Conservation (phyloP, 2,797 vertebrate species). For the Limosa lapponica region DNA sequence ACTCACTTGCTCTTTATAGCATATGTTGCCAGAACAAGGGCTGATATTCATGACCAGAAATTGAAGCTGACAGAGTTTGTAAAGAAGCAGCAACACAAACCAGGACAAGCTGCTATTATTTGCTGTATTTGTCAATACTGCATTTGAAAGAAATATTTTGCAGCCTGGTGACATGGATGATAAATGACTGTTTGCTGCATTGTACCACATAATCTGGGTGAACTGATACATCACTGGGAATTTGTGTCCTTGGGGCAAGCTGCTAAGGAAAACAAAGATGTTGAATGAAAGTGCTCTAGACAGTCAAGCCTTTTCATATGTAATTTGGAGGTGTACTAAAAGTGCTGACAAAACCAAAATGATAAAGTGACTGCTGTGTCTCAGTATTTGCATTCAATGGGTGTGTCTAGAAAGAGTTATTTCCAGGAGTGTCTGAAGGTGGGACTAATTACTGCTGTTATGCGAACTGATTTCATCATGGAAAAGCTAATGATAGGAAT, state of each 20-base stretch:
- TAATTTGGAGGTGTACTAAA: conserved; percentile 7
- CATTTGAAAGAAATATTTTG: conserved; percentile 7
- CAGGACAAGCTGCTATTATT: background rate
- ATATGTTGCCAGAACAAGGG: background rate
- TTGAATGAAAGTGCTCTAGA: conserved; percentile 11
- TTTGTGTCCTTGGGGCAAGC: conserved; percentile 27
- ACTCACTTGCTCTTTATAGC: background rate
- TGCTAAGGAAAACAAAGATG: conserved; percentile 23
- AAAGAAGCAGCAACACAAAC: background rate
- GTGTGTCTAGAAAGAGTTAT: conserved; percentile 8
- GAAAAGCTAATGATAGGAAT: conserved; percentile 27
- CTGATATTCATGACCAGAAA: conserved; percentile 29
- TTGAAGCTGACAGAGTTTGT: conserved; percentile 15
- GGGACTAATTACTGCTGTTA: conserved; percentile 32
- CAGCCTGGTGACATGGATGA: background rate
- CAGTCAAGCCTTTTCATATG: background rate
- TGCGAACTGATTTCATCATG: conserved; percentile 8
- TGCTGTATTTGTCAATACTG: conserved; percentile 6
- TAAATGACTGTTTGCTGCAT: conserved; percentile 22
- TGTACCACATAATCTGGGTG: background rate
- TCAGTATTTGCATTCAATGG: background rate
- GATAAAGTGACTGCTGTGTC: background rate
- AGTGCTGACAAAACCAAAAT: conserved; percentile 21
- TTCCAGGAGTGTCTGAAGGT: conserved; percentile 23
- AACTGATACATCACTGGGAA: conserved; percentile 2